Conservation (phyloP, 2,113 vertebrate genomes). For the Choloepus hoffmanni region DNA sequence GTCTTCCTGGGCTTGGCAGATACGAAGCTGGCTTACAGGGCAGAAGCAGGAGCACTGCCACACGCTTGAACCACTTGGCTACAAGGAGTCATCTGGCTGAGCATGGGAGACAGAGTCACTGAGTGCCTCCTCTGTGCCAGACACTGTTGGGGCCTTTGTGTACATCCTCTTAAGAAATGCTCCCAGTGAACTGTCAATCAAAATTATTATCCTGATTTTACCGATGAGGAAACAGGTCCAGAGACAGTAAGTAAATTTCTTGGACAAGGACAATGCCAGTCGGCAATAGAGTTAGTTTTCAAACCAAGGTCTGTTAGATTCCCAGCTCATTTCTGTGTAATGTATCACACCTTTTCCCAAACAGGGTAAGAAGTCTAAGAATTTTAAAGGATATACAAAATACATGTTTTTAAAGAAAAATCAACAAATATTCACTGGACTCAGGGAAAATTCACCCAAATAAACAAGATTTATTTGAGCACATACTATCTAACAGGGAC, state of each 20-base stretch:
- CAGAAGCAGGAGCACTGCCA: neutral
- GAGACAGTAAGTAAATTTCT: neutral
- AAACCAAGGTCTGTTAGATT: neutral
- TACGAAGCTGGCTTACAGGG: neutral
- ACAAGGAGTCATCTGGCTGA: neutral
- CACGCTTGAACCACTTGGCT: neutral
- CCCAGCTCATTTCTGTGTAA: conserved; percentile 39
- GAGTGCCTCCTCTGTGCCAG: neutral
- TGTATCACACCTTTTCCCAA: neutral
- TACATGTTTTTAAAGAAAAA: neutral
- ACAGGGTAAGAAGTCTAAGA: conserved; percentile 18
- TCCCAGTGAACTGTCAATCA: neutral
- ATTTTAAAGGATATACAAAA: conserved; percentile 30
- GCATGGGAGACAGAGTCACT: neutral
- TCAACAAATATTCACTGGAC: neutral
- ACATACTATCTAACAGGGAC: neutral
- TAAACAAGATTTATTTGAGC: neutral
- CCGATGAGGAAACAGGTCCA: conserved; percentile 15
- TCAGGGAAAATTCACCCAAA: neutral
- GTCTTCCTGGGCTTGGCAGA: neutral
- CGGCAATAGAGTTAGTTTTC: conserved; percentile 46
- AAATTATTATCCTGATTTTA: neutral
- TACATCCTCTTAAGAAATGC: neutral
- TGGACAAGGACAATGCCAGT: neutral
- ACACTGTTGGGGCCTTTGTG: neutral